Percentiles rank a stretch among this genome's conserved stretches.
These are phyloP conservation scores for Xiphydria camelus DNA, from an alignment of 2,888 invertebrate species.

Conservation along the genomic window DNA sequence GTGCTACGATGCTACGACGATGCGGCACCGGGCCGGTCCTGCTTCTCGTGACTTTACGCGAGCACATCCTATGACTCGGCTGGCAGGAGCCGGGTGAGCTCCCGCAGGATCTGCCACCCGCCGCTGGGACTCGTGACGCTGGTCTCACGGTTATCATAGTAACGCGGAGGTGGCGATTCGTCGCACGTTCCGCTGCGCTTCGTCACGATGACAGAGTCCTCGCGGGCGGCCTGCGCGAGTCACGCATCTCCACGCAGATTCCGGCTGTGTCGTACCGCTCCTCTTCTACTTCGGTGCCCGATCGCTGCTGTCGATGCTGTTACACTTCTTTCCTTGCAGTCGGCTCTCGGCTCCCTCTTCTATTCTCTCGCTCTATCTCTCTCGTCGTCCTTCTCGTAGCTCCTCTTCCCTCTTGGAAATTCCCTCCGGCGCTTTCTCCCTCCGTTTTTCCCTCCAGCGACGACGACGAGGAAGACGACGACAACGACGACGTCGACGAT, in stretches of 20 bases:
- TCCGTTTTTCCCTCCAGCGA: slow-evolving; percentile 6
- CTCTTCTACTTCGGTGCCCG: too few relatives aligned
- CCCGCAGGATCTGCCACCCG: not conserved
- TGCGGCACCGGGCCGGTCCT: slow-evolving; percentile 4
- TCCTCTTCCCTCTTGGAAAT: slow-evolving; percentile 1
- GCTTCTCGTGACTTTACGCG: too few relatives aligned
- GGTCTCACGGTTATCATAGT: slow-evolving; percentile 2
- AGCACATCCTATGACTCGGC: not conserved
- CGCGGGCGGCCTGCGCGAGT: not conserved
- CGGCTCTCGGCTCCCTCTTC: not conserved
- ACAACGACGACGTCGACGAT: slow-evolving; percentile 15
- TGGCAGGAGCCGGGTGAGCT: not conserved
- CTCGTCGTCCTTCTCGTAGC: not conserved
- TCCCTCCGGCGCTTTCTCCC: not conserved
- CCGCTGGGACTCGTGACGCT: not conserved
- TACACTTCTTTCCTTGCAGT: slow-evolving; percentile 8
- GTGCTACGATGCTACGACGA: not conserved
- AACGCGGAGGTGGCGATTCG: not conserved
- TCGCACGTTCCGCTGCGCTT: not conserved
- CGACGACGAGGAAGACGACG: slow-evolving; percentile 13
- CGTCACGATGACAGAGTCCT: slow-evolving; percentile 1
- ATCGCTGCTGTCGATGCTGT: slow-evolving; percentile 13
- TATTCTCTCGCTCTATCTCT: not conserved
- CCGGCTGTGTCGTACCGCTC: too few relatives aligned
- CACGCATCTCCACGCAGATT: slow-evolving; percentile 2